phyloP scores from a whole-genome alignment of 2,797 vertebrate genomes.

The Labroides dimidiatus region DNA sequence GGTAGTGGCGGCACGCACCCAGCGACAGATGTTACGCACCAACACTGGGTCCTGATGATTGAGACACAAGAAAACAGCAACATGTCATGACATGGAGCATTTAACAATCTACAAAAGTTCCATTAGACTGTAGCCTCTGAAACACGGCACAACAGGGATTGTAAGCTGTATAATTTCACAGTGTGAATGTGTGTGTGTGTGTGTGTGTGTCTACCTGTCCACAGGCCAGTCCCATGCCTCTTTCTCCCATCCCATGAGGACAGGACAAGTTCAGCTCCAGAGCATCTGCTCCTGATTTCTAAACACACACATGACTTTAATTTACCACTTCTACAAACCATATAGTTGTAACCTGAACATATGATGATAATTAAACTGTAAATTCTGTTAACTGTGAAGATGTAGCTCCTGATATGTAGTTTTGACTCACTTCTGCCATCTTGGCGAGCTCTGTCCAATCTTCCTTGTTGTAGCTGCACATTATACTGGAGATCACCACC shows the following conservation, averaged over 20 bases:
- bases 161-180: neutral
- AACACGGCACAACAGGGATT: no score
- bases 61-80: conserved; percentile 11
- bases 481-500: conserved; percentile 81
- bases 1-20: conserved; percentile 91
- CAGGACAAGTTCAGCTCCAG: conserved; percentile 94
- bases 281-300: conserved; percentile 76
- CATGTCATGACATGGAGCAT: neutral
- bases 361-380: neutral
- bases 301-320: conserved; percentile 20
- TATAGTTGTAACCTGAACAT: neutral
- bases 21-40: conserved; percentile 97
- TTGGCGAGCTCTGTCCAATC: conserved; percentile 73
- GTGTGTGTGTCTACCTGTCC: conserved; percentile 85
- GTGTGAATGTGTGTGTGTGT: conserved; percentile 12
- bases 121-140: neutral
- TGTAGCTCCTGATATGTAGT: no score
- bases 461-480: conserved; percentile 78
- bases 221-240: conserved; percentile 94
- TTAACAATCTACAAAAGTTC: neutral
- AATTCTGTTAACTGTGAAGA: neutral
- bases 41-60: conserved; percentile 92
- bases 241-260: conserved; percentile 88
- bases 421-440: conserved; percentile 74
- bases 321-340: neutral